phyloP scores from a whole-genome alignment of 2,113 vertebrate species.

The Rhodinocichla rosea region DNA sequence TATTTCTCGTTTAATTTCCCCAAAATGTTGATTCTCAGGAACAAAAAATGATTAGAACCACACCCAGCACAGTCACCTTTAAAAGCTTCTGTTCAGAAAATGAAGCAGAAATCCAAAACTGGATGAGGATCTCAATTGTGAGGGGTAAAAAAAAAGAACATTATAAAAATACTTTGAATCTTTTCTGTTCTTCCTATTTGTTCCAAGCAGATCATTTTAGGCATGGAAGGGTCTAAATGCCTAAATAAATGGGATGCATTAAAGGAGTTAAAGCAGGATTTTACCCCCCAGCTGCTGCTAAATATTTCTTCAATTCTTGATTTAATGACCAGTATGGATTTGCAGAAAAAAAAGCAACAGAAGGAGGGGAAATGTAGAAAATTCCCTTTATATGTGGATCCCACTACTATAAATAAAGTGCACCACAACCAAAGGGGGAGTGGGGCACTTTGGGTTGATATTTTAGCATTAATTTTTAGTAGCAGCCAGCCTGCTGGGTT shows the following conservation, averaged over 20 bases:
- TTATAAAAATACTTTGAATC: background rate
- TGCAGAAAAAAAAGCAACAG: background rate
- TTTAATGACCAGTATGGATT: background rate
- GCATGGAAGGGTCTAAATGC: background rate
- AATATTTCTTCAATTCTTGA: background rate
- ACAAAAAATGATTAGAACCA: background rate
- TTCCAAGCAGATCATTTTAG: background rate
- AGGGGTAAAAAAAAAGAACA: rapidly evolving
- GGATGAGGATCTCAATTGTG: background rate
- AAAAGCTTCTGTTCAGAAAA: background rate
- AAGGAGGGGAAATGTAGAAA: background rate
- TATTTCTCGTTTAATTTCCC: background rate
- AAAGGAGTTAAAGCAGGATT: background rate
- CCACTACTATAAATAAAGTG: background rate
- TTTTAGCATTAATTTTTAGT: background rate
- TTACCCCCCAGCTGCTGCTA: background rate
- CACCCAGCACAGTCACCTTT: background rate
- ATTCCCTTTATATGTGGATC: background rate
- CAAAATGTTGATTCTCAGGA: background rate
- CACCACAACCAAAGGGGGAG: background rate
- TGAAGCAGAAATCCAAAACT: background rate
- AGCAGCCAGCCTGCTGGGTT: background rate
- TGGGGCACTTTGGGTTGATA: background rate
- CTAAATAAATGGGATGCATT: background rate
- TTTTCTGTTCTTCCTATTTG: background rate